Base-by-base conservation (phyloP, 2,888 invertebrate species). In the Vandiemenella viatica region DNA sequence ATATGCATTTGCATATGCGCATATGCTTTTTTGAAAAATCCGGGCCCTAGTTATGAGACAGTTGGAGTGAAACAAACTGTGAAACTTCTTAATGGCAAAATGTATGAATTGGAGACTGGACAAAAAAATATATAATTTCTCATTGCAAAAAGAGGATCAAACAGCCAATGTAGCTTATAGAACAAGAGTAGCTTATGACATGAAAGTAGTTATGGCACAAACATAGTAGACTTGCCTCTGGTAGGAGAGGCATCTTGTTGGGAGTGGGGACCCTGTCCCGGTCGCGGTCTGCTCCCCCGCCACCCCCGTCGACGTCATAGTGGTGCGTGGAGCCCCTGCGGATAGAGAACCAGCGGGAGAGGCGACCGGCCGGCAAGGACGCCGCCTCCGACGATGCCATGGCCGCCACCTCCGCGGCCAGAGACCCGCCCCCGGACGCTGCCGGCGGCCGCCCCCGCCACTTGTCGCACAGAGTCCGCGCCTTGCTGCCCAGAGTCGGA, bases 261-360 rank as follows among this genome's bases (percentile, higher is more conserved):
- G 56, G 58, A 54, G 50, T 58, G 57, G 48, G 63, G 64, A 43
- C 67, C 65, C 13, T 65, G 62, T 50, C 68, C 67, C 37, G 67
- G n/a, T n/a, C n/a, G n/a, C n/a, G n/a, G n/a, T n/a, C n/a, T n/a
- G n/a, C n/a, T n/a, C n/a, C n/a, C n/a, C n/a, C n/a, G 65, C 55
- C 70, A 68, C 45, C 71, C 55, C 58, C 41, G 54, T 68, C 78
- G 53, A 80, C 78, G 62, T 87, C 87, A 65, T 86, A 87, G 61
- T 87, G 87, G 66, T 85, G 82, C n/a, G 80, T 72, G 54, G 83
- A 83, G 40, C 85, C 83, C 53, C 88, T 74, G 37, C 89, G 71
- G 55, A 90, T 85, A 60, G 88, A 89, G 72, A 90, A 91, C 88
- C 89, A 90, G 57, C 91, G 74, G 23, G 88, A 82, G 43, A 90